These are phyloP conservation scores for Hippocampus abdominalis DNA, from an alignment of 2,113 vertebrate species.

Conservation along the genomic window DNA sequence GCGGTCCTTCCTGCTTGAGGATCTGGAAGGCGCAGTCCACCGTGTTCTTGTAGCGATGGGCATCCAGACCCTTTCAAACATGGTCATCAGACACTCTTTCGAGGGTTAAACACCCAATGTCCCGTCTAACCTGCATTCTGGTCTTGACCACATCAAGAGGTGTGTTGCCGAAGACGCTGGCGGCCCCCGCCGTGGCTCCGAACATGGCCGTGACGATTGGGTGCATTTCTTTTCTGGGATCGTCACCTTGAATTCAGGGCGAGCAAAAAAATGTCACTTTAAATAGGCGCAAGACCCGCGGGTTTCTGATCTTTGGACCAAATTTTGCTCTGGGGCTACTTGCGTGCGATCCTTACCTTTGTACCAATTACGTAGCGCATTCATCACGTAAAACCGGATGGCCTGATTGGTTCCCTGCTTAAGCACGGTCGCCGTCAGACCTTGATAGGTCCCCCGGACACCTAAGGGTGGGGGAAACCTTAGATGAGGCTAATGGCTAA, in stretches of 20 bases:
- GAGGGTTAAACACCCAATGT: background rate
- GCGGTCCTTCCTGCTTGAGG: slow-evolving; percentile 75
- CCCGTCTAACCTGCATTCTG: slow-evolving; percentile 75
- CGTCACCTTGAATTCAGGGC: slow-evolving; percentile 62
- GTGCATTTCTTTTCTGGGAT: slow-evolving; percentile 70
- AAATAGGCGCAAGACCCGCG: background rate
- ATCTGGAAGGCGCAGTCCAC: slow-evolving; percentile 81
- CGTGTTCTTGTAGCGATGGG: slow-evolving; percentile 77
- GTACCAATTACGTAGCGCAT: slow-evolving; percentile 75
- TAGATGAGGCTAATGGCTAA: background rate
- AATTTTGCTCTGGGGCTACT: background rate
- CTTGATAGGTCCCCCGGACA: slow-evolving; percentile 75
- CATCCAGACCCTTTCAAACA: slow-evolving; percentile 72
- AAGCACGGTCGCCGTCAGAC: slow-evolving; percentile 75
- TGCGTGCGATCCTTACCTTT: slow-evolving; percentile 62
- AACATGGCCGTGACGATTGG: slow-evolving; percentile 76
- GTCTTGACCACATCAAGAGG: slow-evolving; percentile 82
- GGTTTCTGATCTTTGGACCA: background rate
- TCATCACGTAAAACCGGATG: slow-evolving; percentile 80
- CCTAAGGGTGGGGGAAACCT: slow-evolving; percentile 46
- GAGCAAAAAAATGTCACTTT: background rate
- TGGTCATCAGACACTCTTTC: background rate
- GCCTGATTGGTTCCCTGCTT: slow-evolving; percentile 80
- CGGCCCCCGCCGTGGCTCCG: slow-evolving; percentile 76
- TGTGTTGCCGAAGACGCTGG: slow-evolving; percentile 80